These are phyloP conservation scores for Struthio camelus DNA, from an alignment of 2,113 vertebrate genomes.

Conservation along the genomic window DNA sequence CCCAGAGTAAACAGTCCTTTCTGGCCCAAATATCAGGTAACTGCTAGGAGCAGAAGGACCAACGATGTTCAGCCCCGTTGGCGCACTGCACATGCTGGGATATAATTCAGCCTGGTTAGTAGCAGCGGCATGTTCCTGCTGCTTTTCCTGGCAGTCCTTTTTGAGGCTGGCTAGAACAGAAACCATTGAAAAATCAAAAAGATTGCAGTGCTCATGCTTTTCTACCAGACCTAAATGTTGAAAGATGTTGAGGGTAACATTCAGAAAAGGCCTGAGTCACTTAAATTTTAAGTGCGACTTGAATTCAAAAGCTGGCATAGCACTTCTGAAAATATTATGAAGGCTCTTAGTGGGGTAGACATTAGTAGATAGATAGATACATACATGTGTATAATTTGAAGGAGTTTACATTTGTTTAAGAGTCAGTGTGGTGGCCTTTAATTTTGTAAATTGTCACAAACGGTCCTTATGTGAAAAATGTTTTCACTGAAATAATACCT, in stretches of 20 bases:
- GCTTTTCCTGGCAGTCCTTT: background rate
- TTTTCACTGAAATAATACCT: background rate
- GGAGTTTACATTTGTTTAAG: background rate
- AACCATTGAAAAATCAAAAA: background rate
- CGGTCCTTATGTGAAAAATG: background rate
- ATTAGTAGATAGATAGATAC: background rate
- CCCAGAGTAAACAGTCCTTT: background rate
- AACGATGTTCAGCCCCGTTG: accelerated
- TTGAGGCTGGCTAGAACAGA: background rate
- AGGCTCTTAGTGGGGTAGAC: background rate
- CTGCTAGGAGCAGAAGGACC: background rate
- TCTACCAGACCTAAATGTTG: background rate
- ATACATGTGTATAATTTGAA: background rate
- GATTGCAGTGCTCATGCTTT: background rate
- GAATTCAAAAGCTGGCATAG: background rate
- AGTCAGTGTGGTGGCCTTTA: background rate
- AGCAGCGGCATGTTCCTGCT: accelerated
- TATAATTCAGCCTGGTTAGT: background rate
- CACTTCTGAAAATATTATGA: background rate
- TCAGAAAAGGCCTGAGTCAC: background rate
- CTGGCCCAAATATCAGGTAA: background rate
- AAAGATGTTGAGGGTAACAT: background rate
- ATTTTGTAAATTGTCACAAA: background rate
- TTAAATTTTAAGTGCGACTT: background rate
- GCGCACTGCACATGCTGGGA: background rate